phyloP scores from a whole-genome alignment of 2,797 vertebrate species.

The Macropodus opercularis region DNA sequence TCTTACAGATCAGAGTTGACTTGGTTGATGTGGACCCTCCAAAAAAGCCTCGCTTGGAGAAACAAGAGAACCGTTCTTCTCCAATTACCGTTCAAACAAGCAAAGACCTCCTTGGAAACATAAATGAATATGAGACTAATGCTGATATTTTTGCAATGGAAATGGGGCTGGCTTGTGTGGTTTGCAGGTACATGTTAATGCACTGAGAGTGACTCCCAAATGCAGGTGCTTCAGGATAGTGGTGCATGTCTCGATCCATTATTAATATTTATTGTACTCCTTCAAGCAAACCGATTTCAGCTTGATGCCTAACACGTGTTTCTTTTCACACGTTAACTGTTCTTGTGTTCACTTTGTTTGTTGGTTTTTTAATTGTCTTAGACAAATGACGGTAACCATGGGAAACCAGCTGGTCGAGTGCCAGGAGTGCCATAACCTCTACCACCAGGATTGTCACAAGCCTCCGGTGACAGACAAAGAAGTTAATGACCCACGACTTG shows the following conservation, averaged over 20 bases:
- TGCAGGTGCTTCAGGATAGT: not conserved
- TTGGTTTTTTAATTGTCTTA: slow-evolving; percentile 49
- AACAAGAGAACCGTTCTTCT: slow-evolving; percentile 89
- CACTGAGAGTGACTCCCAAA: not conserved
- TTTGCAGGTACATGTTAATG: slow-evolving; percentile 87
- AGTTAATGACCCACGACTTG: slow-evolving; percentile 95
- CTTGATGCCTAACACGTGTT: not conserved
- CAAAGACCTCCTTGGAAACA: slow-evolving; percentile 92
- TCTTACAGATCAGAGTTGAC: slow-evolving; percentile 87
- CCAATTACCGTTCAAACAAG: slow-evolving; percentile 90
- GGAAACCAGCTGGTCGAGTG: slow-evolving; percentile 98
- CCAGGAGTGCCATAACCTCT: slow-evolving; percentile 98
- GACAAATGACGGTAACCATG: slow-evolving; percentile 97
- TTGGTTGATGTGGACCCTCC: slow-evolving; percentile 85
- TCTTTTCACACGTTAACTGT: not conserved
- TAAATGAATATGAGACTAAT: slow-evolving; percentile 93
- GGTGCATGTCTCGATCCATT: not conserved
- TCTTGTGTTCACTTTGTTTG: not conserved
- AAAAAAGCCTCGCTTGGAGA: slow-evolving; percentile 93
- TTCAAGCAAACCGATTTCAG: not conserved
- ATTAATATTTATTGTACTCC: not conserved
- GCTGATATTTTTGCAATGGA: slow-evolving; percentile 99
- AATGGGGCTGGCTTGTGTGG: slow-evolving; percentile 97
- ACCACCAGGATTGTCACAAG: slow-evolving; percentile 99
- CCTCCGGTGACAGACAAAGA: slow-evolving; percentile 99